A percentile compares a stretch with the other conserved stretches of the same genome.
Evolutionary conservation across 64 coral and sea anemone species (phyloP).

Genomic region (Dendronephthya gigantea): DNA sequence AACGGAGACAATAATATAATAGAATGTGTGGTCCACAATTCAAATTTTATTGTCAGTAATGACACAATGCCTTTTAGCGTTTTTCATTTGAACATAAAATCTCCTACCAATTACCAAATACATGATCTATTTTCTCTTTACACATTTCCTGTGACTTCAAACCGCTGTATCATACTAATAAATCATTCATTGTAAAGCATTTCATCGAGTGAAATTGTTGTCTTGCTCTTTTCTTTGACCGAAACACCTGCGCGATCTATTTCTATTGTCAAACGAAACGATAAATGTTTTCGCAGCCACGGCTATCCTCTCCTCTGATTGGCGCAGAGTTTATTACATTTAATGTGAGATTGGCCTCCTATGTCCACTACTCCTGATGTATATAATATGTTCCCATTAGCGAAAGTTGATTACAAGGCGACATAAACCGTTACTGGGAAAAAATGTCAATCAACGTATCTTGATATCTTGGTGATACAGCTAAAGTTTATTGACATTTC

Average conservation of each 20-base stretch:
- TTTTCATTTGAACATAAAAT: neutral
- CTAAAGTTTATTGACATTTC: neutral
- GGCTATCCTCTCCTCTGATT: neutral
- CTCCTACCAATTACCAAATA: neutral
- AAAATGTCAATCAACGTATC: neutral
- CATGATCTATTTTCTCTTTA: neutral
- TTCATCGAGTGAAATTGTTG: neutral
- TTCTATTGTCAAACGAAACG: neutral
- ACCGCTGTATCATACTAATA: neutral
- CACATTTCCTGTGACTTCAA: neutral
- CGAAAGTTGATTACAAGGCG: neutral
- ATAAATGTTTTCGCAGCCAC: neutral
- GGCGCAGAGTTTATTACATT: neutral
- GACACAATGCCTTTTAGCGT: neutral
- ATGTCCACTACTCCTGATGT: neutral
- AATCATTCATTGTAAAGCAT: neutral
- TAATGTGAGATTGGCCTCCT: neutral
- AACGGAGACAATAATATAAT: neutral
- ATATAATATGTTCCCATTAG: neutral
- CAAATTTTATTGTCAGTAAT: neutral
- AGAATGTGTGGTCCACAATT: neutral
- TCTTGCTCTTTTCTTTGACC: neutral
- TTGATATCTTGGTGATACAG: neutral
- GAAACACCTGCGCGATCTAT: neutral
- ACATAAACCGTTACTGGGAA: neutral